phyloP scores from a whole-genome alignment of 2,797 vertebrate species.

The Propithecus perrieri region DNA sequence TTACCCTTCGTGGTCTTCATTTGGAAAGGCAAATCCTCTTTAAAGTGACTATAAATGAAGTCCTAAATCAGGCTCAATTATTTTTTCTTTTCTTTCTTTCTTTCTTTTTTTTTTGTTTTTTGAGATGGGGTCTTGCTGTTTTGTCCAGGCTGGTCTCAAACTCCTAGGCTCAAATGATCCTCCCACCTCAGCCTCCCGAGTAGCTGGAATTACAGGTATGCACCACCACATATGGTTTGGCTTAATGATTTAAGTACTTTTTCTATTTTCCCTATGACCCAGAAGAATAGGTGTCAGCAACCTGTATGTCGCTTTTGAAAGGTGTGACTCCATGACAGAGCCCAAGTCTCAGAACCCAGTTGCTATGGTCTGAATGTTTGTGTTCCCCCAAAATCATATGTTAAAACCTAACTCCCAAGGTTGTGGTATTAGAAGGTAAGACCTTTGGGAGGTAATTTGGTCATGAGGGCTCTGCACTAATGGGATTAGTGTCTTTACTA shows the following conservation, averaged over 20 bases:
- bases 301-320: background rate
- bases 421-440: background rate
- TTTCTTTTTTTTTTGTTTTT: too few species aligned
- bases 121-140: too few species aligned
- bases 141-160: too few species aligned
- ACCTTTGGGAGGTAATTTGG: background rate
- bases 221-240: too few species aligned
- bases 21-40: slow-evolving; percentile 26
- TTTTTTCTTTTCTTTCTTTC: background rate
- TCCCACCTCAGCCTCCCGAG: too few species aligned
- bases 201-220: too few species aligned
- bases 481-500: background rate
- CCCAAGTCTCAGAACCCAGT: background rate
- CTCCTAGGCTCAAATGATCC: too few species aligned
- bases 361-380: background rate
- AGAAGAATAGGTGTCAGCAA: background rate
- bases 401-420: background rate
- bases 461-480: background rate
- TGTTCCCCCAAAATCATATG: background rate
- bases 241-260: background rate
- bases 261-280: slow-evolving; percentile 21
- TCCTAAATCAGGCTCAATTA: background rate
- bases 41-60: background rate
- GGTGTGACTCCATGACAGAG: background rate
- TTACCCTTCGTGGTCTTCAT: background rate